Percentiles rank a stretch among this genome's conserved stretches.
phyloP scores from a whole-genome alignment of 1,140 invertebrate genomes.

The Dendrolimus kikuchii region DNA sequence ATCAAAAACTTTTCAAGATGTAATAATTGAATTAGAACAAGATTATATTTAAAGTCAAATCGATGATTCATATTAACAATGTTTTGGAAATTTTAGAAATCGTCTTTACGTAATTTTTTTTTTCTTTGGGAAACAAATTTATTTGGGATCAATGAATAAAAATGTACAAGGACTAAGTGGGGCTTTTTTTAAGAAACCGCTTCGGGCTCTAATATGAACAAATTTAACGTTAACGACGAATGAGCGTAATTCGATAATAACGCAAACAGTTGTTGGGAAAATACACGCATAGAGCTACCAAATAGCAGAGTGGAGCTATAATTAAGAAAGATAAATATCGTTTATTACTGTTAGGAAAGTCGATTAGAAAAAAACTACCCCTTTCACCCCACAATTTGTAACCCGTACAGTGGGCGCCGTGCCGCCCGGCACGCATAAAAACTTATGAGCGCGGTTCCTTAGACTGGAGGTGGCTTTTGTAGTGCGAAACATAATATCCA shows the following conservation, averaged over 20 bases:
- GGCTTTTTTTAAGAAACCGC: slow-evolving; percentile 7
- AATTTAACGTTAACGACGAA: slow-evolving; percentile 44
- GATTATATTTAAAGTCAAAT: too few species aligned
- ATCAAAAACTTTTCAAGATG: too few species aligned
- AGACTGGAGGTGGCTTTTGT: slow-evolving; percentile 30
- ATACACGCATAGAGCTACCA: slow-evolving; percentile 64
- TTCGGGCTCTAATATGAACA: slow-evolving; percentile 19
- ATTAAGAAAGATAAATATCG: slow-evolving; percentile 73
- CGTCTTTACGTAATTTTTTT: too few species aligned
- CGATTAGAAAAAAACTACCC: slow-evolving; percentile 71
- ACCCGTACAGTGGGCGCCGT: slow-evolving; percentile 65
- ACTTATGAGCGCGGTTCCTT: slow-evolving; percentile 24
- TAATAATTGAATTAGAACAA: too few species aligned
- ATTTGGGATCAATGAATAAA: too few species aligned
- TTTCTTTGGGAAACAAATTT: too few species aligned
- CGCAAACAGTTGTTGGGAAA: slow-evolving; percentile 42
- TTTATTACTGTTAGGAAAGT: slow-evolving; percentile 72
- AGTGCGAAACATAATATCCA: too few species aligned
- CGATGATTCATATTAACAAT: too few species aligned
- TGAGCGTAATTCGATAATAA: slow-evolving; percentile 65
- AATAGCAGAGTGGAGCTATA: slow-evolving; percentile 64
- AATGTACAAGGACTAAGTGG: too few species aligned
- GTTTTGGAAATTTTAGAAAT: too few species aligned
- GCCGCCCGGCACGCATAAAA: slow-evolving; percentile 53
- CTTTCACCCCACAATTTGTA: slow-evolving; percentile 72